Percentiles rank a stretch among this genome's conserved stretches.
These are phyloP conservation scores for Columbina picui DNA, from an alignment of 2,113 vertebrate species.

Conservation along the genomic window DNA sequence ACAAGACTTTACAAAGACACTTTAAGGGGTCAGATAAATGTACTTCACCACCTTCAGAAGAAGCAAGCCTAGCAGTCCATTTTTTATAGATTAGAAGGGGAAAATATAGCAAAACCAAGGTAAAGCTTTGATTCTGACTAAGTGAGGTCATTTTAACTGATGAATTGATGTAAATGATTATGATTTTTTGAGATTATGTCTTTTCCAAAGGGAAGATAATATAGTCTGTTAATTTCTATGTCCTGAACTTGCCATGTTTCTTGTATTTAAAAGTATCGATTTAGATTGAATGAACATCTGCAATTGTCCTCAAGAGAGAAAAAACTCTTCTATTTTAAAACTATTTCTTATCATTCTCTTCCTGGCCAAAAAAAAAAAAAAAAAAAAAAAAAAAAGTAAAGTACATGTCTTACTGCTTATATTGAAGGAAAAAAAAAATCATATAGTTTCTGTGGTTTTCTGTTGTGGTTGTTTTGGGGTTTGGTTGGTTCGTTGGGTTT, in stretches of 20 bases:
- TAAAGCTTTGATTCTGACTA: not conserved
- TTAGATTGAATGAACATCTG: not conserved
- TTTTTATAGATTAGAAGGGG: not conserved
- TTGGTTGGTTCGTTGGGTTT: no score
- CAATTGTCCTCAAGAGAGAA: not conserved
- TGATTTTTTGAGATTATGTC: not conserved
- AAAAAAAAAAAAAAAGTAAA: not conserved
- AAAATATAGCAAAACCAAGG: not conserved
- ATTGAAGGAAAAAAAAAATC: not conserved
- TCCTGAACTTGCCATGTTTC: accelerated
- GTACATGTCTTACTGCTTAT: not conserved
- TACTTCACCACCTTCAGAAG: not conserved
- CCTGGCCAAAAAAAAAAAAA: not conserved
- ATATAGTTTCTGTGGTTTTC: not conserved
- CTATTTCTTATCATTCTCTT: not conserved
- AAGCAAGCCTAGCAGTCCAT: not conserved
- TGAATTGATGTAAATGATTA: not conserved
- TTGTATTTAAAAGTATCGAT: not conserved
- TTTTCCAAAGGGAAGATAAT: not conserved
- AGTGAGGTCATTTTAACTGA: not conserved
- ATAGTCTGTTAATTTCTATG: not conserved
- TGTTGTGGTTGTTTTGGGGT: no score
- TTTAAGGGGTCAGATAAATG: not conserved
- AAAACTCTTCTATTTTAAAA: not conserved
- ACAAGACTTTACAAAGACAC: not conserved